Conservation (phyloP, 2,797 vertebrate genomes). For the Phylloscopus collybita region DNA sequence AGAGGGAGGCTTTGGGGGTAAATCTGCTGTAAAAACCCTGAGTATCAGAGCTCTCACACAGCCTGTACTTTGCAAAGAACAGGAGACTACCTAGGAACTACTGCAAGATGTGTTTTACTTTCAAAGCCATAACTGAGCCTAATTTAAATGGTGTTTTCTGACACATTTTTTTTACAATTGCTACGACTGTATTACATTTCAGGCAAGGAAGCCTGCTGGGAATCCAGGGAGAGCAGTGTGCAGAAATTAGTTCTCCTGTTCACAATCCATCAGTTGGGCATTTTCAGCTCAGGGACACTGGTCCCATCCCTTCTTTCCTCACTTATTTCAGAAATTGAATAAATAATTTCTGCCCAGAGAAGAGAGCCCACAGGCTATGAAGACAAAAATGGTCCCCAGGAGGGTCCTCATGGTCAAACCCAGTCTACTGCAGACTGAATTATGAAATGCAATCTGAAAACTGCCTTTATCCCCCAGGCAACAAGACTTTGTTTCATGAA, state of each 20-base stretch:
- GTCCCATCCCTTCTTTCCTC: neutral
- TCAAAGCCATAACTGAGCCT: neutral
- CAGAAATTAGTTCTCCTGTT: constrained; percentile 17
- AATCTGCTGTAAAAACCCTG: neutral
- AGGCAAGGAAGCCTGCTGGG: neutral
- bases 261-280: neutral
- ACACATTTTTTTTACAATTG: neutral
- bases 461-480: neutral
- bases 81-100: neutral
- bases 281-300: neutral
- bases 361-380: neutral
- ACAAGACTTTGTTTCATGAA: neutral
- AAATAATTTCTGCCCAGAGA: neutral
- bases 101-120: neutral
- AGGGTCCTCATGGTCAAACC: neutral
- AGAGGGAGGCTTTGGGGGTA: neutral
- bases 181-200: neutral
- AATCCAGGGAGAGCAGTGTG: neutral
- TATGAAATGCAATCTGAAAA: constrained; percentile 46
- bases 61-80: neutral
- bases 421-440: neutral
- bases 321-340: constrained; percentile 24
- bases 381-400: neutral
- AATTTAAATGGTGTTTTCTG: constrained; percentile 8
- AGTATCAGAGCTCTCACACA: neutral